Percentiles rank a stretch among this genome's conserved stretches.
Conservation (phyloP, 2,797 vertebrate species). For the Valencia hispanica region DNA sequence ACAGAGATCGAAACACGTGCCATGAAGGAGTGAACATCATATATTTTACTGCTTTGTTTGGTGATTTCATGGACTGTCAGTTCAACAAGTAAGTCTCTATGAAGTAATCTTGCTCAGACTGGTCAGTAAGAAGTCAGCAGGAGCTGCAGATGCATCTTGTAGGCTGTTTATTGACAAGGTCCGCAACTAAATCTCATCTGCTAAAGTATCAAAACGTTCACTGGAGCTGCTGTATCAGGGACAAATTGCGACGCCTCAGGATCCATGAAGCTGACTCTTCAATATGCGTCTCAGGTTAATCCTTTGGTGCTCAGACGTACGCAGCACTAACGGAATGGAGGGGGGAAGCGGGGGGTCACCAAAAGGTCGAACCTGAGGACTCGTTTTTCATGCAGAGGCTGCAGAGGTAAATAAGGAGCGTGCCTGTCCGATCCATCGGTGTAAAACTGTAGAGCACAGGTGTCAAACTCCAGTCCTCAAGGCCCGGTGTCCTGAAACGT, state of each 20-base stretch:
- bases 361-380: conserved; percentile 42
- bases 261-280: conserved; percentile 41
- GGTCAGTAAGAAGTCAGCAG: not conserved
- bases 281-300: conserved; percentile 40
- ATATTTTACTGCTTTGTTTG: conserved; percentile 10
- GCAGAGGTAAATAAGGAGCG: conserved; percentile 27
- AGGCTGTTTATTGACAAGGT: not conserved
- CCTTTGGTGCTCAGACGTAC: conserved; percentile 1
- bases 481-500: not conserved
- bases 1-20: conserved; percentile 18
- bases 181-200: conserved; percentile 36
- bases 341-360: conserved; percentile 13
- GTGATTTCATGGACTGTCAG: conserved; percentile 4
- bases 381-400: conserved; percentile 47
- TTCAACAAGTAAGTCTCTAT: conserved; percentile 16
- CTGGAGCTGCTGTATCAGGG: conserved; percentile 38
- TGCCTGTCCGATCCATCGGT: conserved; percentile 7
- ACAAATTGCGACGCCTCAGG: conserved; percentile 36
- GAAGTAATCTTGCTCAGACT: conserved; percentile 1
- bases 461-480: not conserved
- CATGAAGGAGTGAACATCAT: not conserved
- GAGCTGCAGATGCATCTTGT: not conserved
- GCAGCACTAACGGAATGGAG: not conserved
- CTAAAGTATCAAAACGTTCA: conserved; percentile 14
- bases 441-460: conserved; percentile 25